A percentile compares a stretch with the other conserved stretches of the same genome.
Evolutionary conservation across 35 echinoderm and acorn worm genomes (phyloP).

Genomic region (Diadema setosum): DNA sequence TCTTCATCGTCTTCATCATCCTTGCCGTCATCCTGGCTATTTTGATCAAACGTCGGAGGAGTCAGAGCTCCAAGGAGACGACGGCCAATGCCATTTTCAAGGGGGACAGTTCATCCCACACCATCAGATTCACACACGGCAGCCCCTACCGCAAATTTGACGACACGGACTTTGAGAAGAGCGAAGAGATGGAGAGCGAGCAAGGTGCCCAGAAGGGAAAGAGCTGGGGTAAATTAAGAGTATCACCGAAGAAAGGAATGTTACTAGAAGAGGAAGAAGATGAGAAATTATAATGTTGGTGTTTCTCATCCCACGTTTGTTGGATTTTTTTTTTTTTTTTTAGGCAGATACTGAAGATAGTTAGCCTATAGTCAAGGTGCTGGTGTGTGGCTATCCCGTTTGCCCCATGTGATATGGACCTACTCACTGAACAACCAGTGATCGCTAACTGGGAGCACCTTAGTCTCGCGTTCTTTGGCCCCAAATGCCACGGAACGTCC

Average conservation of each 20-base stretch:
- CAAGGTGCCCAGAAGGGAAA: background rate
- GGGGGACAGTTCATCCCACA: background rate
- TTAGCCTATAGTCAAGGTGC: too few relatives aligned
- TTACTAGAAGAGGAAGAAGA: background rate
- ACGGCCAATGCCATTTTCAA: background rate
- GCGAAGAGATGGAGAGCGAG: background rate
- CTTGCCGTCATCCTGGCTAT: background rate
- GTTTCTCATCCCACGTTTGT: too few relatives aligned
- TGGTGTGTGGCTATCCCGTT: too few relatives aligned
- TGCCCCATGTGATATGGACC: too few relatives aligned
- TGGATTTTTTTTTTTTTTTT: too few relatives aligned
- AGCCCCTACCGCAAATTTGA: background rate
- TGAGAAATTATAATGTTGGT: background rate
- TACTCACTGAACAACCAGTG: too few relatives aligned
- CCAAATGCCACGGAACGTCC: too few relatives aligned
- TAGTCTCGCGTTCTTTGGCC: too few relatives aligned
- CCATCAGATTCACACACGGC: background rate
- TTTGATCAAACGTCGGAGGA: background rate
- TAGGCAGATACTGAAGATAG: too few relatives aligned
- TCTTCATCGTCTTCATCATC: conserved; percentile 50
- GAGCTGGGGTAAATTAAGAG: background rate
- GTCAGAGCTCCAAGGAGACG: background rate
- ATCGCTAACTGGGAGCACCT: too few relatives aligned
- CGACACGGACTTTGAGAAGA: background rate
- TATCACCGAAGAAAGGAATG: background rate